Base-by-base conservation (phyloP, 2,797 vertebrate genomes). In the Pangasius larnaudii region DNA sequence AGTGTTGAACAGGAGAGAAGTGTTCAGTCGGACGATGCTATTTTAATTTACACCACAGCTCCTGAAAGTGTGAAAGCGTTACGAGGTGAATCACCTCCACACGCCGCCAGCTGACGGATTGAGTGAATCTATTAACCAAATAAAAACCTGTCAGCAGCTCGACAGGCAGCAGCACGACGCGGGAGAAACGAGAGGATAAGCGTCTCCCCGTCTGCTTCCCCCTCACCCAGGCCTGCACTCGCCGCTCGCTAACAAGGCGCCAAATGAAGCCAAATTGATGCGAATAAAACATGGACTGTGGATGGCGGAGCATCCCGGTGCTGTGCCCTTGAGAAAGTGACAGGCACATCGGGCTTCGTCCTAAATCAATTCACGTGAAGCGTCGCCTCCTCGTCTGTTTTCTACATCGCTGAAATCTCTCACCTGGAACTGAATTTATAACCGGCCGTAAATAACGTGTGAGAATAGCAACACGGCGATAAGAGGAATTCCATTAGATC, bases 401-500 rank as follows among this genome's bases (percentile, higher is more conserved):
- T 88, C 93, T 93, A 88, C 89, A 22, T 36, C 77, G 10, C 94
- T 94, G 94, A 97, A 97, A 95, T 95, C 96, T 97, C 93, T 22
- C 94, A 92, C 95, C 96, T 94, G 96, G 97, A 98, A 98, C 98
- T 98, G 97, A 98, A 98, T 98, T 98, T 97, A 98, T 98, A 98
- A 98, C 97, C 96, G 96, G 96, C 95, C 95, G 92, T 96, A 97
- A 97, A 99, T 97, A 98, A 97, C 96, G 94, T 96, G 96, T 96
- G 95, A 94, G 97, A 80, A 22, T 0, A 97, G 97, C 97, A 97
- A 97, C 96, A 96, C 96, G 93, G 95, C 92, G 97, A 98, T 98
- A 98, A 98, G 97, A 97, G 97, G 93, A 98, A 97, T 97, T 97
- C 96, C 96, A 98, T 98, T 97, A 97, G 97, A 98, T 97, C 98